Evolutionary conservation across 1,140 invertebrate species (phyloP).

Genomic region (Lepeophtheirus salmonis): DNA sequence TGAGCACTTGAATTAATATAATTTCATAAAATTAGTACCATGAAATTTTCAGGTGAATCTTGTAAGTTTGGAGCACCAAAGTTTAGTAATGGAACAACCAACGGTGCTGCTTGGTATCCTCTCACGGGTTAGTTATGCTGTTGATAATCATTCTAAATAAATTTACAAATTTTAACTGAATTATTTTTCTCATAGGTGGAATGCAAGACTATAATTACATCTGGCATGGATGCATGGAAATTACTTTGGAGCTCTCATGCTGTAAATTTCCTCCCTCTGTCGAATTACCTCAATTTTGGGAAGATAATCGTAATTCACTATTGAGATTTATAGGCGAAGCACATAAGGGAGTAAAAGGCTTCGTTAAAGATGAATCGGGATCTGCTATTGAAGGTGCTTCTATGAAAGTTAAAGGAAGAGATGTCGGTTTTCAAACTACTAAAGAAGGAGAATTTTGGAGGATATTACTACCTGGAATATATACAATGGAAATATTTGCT

Average conservation of each 20-base stretch:
- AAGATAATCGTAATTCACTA: slow-evolving; percentile 72
- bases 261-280: slow-evolving; percentile 77
- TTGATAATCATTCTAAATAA: neutral
- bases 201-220: slow-evolving; percentile 94
- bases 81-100: slow-evolving; percentile 70
- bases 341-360: slow-evolving; percentile 56
- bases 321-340: slow-evolving; percentile 70
- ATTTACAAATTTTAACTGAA: neutral
- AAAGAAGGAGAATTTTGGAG: slow-evolving; percentile 86
- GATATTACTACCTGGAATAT: slow-evolving; percentile 58
- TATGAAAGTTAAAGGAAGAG: slow-evolving; percentile 52
- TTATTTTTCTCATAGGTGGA: neutral
- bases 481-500: slow-evolving; percentile 62
- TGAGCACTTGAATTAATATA: neutral
- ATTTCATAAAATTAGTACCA: neutral
- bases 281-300: slow-evolving; percentile 76
- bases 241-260: slow-evolving; percentile 90
- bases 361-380: slow-evolving; percentile 58
- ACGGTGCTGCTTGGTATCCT: slow-evolving; percentile 79
- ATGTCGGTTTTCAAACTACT: slow-evolving; percentile 68
- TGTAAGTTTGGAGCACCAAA: slow-evolving; percentile 45
- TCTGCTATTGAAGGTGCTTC: slow-evolving; percentile 60
- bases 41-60: slow-evolving; percentile 41
- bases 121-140: slow-evolving; percentile 39
- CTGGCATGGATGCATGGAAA: slow-evolving; percentile 93